Base-by-base conservation (phyloP, 2,113 vertebrate genomes). In the Peromyscus leucopus region DNA sequence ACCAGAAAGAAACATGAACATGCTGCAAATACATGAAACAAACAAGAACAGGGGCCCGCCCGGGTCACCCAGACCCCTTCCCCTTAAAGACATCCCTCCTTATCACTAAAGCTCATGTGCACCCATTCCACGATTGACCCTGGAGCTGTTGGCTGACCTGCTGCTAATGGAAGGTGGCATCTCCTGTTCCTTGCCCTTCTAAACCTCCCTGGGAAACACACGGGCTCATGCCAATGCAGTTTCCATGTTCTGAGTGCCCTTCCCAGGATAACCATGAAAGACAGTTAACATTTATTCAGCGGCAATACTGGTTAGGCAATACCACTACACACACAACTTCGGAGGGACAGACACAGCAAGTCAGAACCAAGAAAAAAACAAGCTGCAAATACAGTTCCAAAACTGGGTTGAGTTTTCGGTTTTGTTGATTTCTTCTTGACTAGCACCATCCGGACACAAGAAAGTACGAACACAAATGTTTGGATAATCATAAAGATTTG, bases 391-490 rank as follows among this genome's bases (percentile, higher is more conserved):
- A 98, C 98, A 96, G 97, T 98, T 98, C 98, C 42, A 89, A 89
- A 89, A 98, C 96, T 92, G 98, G 96, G 96, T 96, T 93, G 93
- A 92, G 82, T 98, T 97, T 98, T 97, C 90, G 90, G 96, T 97
- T 97, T 90, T 98, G 97, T 98, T 93, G 89, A 94, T 98, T 98
- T 98, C 75, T 15, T 95, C 97, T 98, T 94, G 96, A 98, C 99
- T 99, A 99, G 99, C 99, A 99, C 99, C 99, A 98, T 99, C 99
- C 99, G 99, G 99, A 99, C 99, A 99, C 99, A 98, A 98, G 98
- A 98, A 98, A 97, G 98, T 98, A 99, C 98, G 98, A 98, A 98
- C 99, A 98, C 98, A 98, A 98, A 98, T 97, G 98, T 99, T 98
- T 99, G 98, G 98, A 98, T 99, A 98, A 98, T 82, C 93, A 51